phyloP scores from a whole-genome alignment of 2,888 invertebrate genomes.

The Drosophila siamana region DNA sequence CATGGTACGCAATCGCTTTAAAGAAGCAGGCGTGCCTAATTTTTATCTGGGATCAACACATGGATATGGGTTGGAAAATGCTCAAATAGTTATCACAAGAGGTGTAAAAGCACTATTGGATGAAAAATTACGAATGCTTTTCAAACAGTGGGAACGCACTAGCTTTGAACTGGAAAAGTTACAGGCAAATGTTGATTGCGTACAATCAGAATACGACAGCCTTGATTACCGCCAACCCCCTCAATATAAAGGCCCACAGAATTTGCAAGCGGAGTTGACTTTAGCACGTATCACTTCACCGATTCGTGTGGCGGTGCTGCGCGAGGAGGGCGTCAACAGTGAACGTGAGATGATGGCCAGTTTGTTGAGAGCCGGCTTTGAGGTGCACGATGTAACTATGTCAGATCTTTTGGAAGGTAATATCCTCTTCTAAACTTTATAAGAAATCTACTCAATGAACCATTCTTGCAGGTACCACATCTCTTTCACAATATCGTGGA shows the following conservation, averaged over 20 bases:
- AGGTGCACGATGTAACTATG: slow-evolving; percentile 98
- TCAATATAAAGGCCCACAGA: slow-evolving; percentile 89
- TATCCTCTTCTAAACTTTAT: not conserved
- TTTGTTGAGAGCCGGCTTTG: slow-evolving; percentile 93
- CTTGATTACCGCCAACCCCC: slow-evolving; percentile 90
- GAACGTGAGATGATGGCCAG: slow-evolving; percentile 99
- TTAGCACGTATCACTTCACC: slow-evolving; percentile 84
- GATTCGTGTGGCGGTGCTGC: slow-evolving; percentile 93
- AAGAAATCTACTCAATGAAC: not conserved
- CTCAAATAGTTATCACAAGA: slow-evolving; percentile 66
- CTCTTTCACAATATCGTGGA: slow-evolving; percentile 93
- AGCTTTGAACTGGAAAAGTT: slow-evolving; percentile 94
- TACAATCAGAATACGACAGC: slow-evolving; percentile 91
- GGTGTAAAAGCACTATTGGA: slow-evolving; percentile 86
- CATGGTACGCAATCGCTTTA: slow-evolving; percentile 88
- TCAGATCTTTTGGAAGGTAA: slow-evolving; percentile 90
- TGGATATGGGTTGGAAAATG: slow-evolving; percentile 88
- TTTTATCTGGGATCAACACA: slow-evolving; percentile 89
- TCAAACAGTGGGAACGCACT: slow-evolving; percentile 97
- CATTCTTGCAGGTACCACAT: slow-evolving; percentile 87
- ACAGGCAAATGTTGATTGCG: slow-evolving; percentile 93
- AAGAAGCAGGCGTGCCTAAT: slow-evolving; percentile 88
- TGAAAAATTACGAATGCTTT: slow-evolving; percentile 88
- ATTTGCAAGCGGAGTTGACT: slow-evolving; percentile 85
- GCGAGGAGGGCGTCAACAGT: slow-evolving; percentile 98